Evolutionary conservation across 2,113 vertebrate genomes (phyloP), one percentile per base, ranked within the genome.

Genomic region (Brachypodius melanocephalos): DNA sequence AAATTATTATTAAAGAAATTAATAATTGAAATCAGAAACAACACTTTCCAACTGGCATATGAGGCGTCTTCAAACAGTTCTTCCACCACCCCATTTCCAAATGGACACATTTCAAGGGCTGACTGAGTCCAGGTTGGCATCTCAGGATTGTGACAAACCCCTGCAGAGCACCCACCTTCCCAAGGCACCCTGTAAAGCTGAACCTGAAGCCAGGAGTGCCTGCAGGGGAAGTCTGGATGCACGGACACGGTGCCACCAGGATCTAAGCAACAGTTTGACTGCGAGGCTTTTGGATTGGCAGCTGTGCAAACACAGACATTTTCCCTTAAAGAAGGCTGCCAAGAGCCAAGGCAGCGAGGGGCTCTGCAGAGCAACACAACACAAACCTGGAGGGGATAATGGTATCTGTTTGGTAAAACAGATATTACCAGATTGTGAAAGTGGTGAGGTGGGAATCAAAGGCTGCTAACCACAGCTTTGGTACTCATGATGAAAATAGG

Each of bases 241-340:
- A 32, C 2, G 10, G 66, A 54, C 19, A 36, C 20, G 0, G 0
- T 24, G 21, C 61, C 42, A 61, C 8, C 0, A 1, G 54, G 54
- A 55, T 17, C 58, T 29, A 51, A 67, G 79, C 61, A 74, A 31
- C 20, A 58, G 21, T 36, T 89, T 75, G 42, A 20, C 73, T 5
- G 6, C 0, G 1, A 62, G 9, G 15, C 22, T 38, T 89, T 58
- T 46, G 45, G 62, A 21, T 14, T 28, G 45, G 57, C 77, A 82
- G 57, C 83, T 94, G 52, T 48, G 42, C 76, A 92, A 84, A 88
- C 34, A 66, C 1, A 65, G 32, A 38, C 8, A 14, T 87, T 78
- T 93, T 81, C 51, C 69, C 48, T 28, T 48, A 43, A 74, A 78
- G 28, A 74, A 2, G 32, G 25, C 14, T 5, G 8, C 6, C 0